Evolutionary conservation across 1,140 invertebrate species (phyloP).

Genomic region (Hycleus cichorii): DNA sequence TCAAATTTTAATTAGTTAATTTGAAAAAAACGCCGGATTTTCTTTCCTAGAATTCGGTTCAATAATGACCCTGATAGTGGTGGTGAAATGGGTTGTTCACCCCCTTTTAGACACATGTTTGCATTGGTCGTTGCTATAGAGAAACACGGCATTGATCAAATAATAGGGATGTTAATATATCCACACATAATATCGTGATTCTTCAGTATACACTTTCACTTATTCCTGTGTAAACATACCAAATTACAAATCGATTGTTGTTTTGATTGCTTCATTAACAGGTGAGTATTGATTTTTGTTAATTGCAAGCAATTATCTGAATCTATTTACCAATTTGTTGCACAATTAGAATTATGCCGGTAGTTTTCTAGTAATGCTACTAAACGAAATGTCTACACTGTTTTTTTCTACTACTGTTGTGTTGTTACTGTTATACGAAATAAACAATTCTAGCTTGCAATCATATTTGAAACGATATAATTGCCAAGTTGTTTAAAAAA

Average conservation of each 20-base stretch:
- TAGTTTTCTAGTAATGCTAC: too few species aligned
- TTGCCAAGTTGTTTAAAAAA: neutral
- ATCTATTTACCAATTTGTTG: too few species aligned
- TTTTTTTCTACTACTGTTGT: neutral
- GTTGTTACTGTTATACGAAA: too few species aligned
- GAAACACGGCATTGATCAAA: slow-evolving; percentile 27
- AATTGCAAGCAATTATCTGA: too few species aligned
- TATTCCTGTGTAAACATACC: neutral
- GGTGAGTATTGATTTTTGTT: too few species aligned
- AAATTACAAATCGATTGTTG: too few species aligned
- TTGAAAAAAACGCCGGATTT: too few species aligned
- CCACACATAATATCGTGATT: slow-evolving; percentile 20
- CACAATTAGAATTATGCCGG: too few species aligned
- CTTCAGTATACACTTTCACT: slow-evolving; percentile 17
- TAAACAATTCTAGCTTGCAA: slow-evolving; percentile 1
- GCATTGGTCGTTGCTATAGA: slow-evolving; percentile 24
- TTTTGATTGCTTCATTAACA: too few species aligned
- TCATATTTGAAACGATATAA: slow-evolving; percentile 5
- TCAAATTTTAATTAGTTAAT: too few species aligned
- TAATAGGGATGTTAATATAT: slow-evolving; percentile 15
- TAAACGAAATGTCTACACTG: slow-evolving; percentile 3
- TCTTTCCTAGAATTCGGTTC: too few species aligned
- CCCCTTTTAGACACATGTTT: slow-evolving; percentile 23
- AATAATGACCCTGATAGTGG: too few species aligned
- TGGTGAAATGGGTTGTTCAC: slow-evolving; percentile 23